Evolutionary conservation across 2,888 invertebrate genomes (phyloP).

Genomic region (Ophion ventricosus): DNA sequence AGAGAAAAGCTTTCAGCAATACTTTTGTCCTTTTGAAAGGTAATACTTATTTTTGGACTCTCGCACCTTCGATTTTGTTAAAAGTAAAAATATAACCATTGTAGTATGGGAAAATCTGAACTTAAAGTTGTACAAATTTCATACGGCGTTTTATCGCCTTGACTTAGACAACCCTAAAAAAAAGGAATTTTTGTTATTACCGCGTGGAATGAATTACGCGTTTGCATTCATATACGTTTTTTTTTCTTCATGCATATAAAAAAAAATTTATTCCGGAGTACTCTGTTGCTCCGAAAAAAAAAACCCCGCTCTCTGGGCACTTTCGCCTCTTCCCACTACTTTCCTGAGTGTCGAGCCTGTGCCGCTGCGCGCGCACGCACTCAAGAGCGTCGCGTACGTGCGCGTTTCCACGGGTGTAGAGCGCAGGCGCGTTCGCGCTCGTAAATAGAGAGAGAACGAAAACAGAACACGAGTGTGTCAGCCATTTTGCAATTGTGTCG

Average conservation of each 20-base stretch:
- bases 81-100: background rate
- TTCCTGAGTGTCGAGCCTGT: constrained; percentile 33
- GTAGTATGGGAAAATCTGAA: background rate
- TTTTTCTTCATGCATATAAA: no score
- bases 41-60: background rate
- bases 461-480: constrained; percentile 28
- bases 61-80: background rate
- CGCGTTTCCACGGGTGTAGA: constrained; percentile 28
- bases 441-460: constrained; percentile 49
- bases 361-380: constrained; percentile 55
- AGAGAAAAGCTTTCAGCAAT: background rate
- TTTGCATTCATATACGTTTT: background rate
- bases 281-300: background rate
- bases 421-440: constrained; percentile 51
- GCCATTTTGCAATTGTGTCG: constrained; percentile 44
- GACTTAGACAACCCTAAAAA: background rate
- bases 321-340: constrained; percentile 27
- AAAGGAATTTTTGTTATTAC: background rate
- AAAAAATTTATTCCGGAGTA: no score
- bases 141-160: background rate
- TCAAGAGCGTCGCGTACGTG: constrained; percentile 53
- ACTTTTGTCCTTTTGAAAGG: background rate
- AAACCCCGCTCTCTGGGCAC: background rate
- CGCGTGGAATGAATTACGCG: background rate
- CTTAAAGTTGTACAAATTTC: background rate